phyloP scores from a whole-genome alignment of 2,113 vertebrate species.

The Chrysochloris asiatica region DNA sequence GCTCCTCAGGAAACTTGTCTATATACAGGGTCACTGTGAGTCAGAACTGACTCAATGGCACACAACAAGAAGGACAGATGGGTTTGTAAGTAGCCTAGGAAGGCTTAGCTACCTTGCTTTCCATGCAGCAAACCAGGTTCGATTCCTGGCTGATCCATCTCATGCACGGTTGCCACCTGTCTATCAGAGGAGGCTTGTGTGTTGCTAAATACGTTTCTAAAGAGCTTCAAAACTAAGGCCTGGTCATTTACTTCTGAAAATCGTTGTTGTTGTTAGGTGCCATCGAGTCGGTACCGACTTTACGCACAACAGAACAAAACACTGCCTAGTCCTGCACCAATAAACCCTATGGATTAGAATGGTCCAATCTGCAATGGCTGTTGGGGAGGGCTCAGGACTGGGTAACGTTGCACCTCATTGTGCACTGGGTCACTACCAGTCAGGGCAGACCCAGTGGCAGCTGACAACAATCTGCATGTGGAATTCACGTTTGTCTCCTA shows the following conservation, averaged over 20 bases:
- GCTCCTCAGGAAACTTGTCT: too few species aligned
- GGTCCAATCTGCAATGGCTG: neutral
- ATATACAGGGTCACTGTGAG: too few species aligned
- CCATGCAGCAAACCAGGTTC: neutral
- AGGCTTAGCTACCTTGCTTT: neutral
- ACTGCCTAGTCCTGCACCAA: too few species aligned
- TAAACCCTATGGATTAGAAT: neutral
- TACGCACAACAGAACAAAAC: neutral
- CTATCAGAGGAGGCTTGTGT: too few species aligned
- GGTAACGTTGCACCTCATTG: neutral
- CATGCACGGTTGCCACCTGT: neutral
- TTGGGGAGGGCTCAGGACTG: neutral
- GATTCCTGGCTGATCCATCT: neutral
- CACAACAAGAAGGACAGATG: rapidly evolving
- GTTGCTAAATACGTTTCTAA: too few species aligned
- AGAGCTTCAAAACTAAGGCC: neutral
- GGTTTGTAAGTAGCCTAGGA: neutral
- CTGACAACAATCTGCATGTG: neutral
- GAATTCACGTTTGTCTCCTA: neutral
- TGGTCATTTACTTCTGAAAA: neutral
- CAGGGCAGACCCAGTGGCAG: neutral
- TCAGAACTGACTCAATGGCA: too few species aligned
- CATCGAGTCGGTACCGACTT: neutral
- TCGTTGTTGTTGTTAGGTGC: too few species aligned
- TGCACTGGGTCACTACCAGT: neutral